Conservation (phyloP, 2,888 invertebrate species). For the Hydrotaea cyrtoneurina region DNA sequence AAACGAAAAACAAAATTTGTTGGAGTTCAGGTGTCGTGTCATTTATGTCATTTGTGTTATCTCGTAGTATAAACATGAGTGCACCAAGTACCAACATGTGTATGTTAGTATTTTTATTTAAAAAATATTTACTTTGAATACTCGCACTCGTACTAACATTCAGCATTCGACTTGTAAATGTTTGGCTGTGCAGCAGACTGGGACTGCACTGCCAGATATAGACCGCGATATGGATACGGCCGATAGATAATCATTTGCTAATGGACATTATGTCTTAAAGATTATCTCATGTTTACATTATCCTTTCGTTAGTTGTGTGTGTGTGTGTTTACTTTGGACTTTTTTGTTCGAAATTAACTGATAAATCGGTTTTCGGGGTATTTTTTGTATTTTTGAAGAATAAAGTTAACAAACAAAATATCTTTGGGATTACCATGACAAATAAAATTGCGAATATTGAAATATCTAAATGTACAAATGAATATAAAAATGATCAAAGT, state of each 20-base stretch:
- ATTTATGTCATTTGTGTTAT: constrained; percentile 28
- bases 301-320: constrained; percentile 57
- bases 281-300: constrained; percentile 60
- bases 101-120: not conserved
- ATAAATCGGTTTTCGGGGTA: not conserved
- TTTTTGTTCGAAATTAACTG: constrained; percentile 9
- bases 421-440: not conserved
- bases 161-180: not conserved
- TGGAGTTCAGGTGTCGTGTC: constrained; percentile 14
- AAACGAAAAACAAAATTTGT: not conserved
- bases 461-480: no score
- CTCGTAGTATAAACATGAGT: not conserved
- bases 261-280: constrained; percentile 44
- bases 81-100: not conserved
- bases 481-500: no score
- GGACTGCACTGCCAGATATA: not conserved
- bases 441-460: no score
- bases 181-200: not conserved
- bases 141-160: not conserved
- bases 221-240: constrained; percentile 5
- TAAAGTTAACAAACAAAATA: not conserved
- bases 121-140: constrained; percentile 1
- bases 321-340: not conserved
- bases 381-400: not conserved
- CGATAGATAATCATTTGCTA: constrained; percentile 34